phyloP scores from a whole-genome alignment of 2,888 invertebrate genomes.

The Malachius bipustulatus region DNA sequence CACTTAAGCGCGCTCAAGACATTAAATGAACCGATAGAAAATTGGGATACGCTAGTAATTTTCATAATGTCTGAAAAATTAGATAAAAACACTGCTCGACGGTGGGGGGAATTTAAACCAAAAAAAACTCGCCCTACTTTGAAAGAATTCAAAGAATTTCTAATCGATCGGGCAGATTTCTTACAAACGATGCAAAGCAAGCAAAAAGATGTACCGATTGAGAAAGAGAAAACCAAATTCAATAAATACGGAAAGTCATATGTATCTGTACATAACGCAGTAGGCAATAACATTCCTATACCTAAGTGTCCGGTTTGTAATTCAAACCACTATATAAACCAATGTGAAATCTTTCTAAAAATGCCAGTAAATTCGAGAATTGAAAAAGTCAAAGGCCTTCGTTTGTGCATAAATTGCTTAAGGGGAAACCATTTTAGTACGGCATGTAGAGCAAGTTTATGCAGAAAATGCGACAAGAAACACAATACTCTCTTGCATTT shows the following conservation, averaged over 20 bases:
- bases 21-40: too few species aligned
- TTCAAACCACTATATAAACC: conserved; percentile 13
- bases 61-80: too few species aligned
- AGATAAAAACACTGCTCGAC: too few species aligned
- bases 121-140: too few species aligned
- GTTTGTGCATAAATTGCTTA: conserved; percentile 20
- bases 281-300: not conserved
- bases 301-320: conserved; percentile 15
- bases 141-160: too few species aligned
- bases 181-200: too few species aligned
- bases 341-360: conserved; percentile 15
- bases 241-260: too few species aligned
- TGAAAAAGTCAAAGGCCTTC: conserved; percentile 11
- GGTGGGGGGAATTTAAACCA: too few species aligned
- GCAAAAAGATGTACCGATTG: conserved; percentile 3
- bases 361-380: conserved; percentile 8
- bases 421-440: conserved; percentile 13
- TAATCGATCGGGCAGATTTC: too few species aligned
- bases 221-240: too few species aligned
- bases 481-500: conserved; percentile 14
- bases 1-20: too few species aligned
- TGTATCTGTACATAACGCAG: not conserved
- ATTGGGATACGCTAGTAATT: too few species aligned
- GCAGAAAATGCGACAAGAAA: conserved; percentile 16
- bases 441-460: conserved; percentile 15